Evolutionary conservation across 2,797 vertebrate genomes (phyloP).

Genomic region (Acanthis flammea): DNA sequence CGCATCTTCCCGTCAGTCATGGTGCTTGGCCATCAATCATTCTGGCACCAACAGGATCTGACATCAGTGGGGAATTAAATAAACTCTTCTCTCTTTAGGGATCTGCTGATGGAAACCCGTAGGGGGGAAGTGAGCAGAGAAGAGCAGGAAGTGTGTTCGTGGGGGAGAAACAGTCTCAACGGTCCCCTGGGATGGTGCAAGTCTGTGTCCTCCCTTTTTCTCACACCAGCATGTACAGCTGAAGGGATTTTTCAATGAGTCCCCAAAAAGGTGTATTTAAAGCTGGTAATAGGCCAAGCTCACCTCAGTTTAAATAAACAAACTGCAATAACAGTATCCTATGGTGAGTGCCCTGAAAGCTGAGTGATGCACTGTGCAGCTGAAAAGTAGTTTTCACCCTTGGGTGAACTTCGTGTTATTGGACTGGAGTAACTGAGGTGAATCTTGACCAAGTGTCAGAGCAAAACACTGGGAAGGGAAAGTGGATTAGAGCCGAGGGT

Average conservation of each 20-base stretch:
- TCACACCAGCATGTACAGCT: not conserved
- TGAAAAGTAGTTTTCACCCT: not conserved
- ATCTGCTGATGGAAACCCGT: slow-evolving; percentile 57
- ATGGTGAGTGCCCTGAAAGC: not conserved
- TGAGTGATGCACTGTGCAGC: not conserved
- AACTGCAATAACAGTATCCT: not conserved
- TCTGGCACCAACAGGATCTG: slow-evolving; percentile 71
- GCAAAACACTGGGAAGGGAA: not conserved
- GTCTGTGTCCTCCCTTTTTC: slow-evolving; percentile 41
- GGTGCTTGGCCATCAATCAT: slow-evolving; percentile 67
- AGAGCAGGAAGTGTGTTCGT: slow-evolving; percentile 16
- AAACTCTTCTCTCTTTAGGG: slow-evolving; percentile 68
- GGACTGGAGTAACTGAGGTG: not conserved
- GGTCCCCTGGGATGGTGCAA: slow-evolving; percentile 21
- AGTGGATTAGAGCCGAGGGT: not conserved
- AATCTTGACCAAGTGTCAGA: not conserved
- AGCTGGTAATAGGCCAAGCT: not conserved
- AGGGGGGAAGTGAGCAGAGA: slow-evolving; percentile 48
- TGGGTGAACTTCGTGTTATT: not conserved
- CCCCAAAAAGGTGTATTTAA: slow-evolving; percentile 12
- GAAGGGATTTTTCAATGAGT: not conserved
- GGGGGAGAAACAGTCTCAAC: slow-evolving; percentile 18
- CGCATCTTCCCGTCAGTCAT: slow-evolving; percentile 55
- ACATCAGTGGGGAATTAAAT: slow-evolving; percentile 72
- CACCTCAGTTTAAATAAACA: slow-evolving; percentile 32